Conservation (phyloP, 2,888 invertebrate species). For the Drosophila flavopinicola region DNA sequence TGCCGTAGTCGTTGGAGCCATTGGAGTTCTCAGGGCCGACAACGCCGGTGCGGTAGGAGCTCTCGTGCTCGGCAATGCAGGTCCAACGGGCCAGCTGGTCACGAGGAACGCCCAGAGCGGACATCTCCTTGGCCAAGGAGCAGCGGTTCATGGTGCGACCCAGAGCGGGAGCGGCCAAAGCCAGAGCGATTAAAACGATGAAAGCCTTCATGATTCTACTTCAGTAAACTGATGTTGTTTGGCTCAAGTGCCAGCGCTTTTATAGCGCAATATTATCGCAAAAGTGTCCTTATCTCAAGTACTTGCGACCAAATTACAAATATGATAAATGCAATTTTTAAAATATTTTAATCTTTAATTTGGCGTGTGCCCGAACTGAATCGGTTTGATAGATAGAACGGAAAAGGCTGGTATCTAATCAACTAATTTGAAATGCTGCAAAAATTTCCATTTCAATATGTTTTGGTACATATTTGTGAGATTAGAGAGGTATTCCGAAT, state of each 20-base stretch:
- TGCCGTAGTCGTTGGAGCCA: slow-evolving; percentile 83
- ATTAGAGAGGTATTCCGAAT: no score
- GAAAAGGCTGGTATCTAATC: slow-evolving; percentile 7
- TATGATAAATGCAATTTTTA: neutral
- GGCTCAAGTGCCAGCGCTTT: slow-evolving; percentile 15
- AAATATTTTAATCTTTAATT: slow-evolving; percentile 1
- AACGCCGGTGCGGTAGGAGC: slow-evolving; percentile 82
- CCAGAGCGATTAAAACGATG: slow-evolving; percentile 40
- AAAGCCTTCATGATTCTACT: slow-evolving; percentile 45
- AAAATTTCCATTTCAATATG: neutral
- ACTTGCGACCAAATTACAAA: neutral
- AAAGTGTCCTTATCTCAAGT: neutral
- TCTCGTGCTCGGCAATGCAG: slow-evolving; percentile 77
- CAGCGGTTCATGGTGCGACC: slow-evolving; percentile 73
- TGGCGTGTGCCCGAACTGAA: neutral
- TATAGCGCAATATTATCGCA: slow-evolving; percentile 32
- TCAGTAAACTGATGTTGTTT: slow-evolving; percentile 47
- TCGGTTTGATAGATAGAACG: neutral
- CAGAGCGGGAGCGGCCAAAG: slow-evolving; percentile 37
- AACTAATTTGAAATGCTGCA: neutral
- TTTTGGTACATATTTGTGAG: no score
- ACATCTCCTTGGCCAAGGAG: slow-evolving; percentile 70
- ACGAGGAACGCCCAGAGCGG: slow-evolving; percentile 69
- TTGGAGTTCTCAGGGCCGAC: slow-evolving; percentile 84
- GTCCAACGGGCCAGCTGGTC: slow-evolving; percentile 70